A percentile compares a stretch with the other conserved stretches of the same genome.
Evolutionary conservation across 2,797 vertebrate genomes (phyloP).

Genomic region (Syndactyla subalaris): DNA sequence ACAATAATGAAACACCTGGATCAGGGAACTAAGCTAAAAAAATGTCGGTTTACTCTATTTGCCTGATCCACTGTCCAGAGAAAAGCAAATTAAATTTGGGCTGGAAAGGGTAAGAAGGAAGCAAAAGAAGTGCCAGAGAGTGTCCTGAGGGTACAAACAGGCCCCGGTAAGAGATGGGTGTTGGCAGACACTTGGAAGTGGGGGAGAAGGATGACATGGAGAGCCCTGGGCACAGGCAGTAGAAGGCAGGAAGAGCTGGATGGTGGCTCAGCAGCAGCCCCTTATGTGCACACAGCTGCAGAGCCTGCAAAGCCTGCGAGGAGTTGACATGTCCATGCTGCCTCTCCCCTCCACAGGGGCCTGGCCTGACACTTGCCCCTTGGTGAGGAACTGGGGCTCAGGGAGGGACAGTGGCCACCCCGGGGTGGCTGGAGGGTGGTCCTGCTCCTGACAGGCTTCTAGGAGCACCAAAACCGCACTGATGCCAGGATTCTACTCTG

Average conservation of each 20-base stretch:
- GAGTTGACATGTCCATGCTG: background rate
- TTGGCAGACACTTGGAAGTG: background rate
- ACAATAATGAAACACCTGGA: background rate
- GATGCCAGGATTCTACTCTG: background rate
- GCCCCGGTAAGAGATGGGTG: background rate
- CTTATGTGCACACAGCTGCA: rapidly evolving
- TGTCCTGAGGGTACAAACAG: background rate
- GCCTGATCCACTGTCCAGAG: background rate
- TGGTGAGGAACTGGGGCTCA: rapidly evolving
- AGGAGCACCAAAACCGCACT: rapidly evolving
- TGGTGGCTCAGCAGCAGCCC: background rate
- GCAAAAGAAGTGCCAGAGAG: background rate
- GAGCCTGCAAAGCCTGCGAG: background rate
- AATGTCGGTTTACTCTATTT: background rate
- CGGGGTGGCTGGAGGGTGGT: background rate
- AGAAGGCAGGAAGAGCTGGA: background rate
- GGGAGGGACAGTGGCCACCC: background rate
- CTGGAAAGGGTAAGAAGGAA: background rate
- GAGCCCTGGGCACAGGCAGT: background rate
- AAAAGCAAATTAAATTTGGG: background rate
- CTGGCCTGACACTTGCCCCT: rapidly evolving
- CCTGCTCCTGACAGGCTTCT: background rate
- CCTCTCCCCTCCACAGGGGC: rapidly evolving
- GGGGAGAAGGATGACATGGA: background rate
- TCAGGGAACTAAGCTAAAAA: background rate